Base-by-base conservation (phyloP, 1,140 invertebrate species). In the Drosophila willistoni region DNA sequence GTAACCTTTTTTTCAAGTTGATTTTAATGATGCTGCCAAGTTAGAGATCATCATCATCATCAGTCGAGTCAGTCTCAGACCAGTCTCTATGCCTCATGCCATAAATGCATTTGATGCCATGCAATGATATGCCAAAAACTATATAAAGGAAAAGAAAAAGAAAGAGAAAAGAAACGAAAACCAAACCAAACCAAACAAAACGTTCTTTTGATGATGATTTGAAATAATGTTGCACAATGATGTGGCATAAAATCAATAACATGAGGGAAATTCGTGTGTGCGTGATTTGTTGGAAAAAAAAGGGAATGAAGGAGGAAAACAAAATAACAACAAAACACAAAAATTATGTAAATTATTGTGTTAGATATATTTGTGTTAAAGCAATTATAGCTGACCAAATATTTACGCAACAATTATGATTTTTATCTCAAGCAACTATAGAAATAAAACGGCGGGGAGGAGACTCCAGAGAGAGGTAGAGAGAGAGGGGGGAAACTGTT, bases 351-450 rank as follows among this genome's bases (percentile, higher is more conserved):
- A 87, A 87, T 86, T 82, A 83, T 83, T 71, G 83, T 74, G 80
- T 84, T 74, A 83, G 72, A 66, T 64, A 80, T 76, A 76, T 79
- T 89, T 87, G 68, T 83, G 76, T 77, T 83, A 69, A 65, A 87
- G 80, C 80, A 87, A 89, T 89, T 89, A 87, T 70, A 77, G 66
- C 77, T 89, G 80, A 79, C 83, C 84, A 89, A 87, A 87, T 89
- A 84, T 89, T 77, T 77, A 87, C 80, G 84, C 73, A 87, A 86
- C 82, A 86, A 86, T 89, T 78, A 89, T 89, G 80, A 84, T 84
- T 71, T 77, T 67, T 77, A 87, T 87, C 84, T 63, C 29, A 39
- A 22, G 7, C 22, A 34, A 60, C 29, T n/a, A 60, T n/a, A 60
- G 14, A 59, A 36, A 33, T 9, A 55, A 54, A 54, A 29, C 29